A percentile compares a stretch with the other conserved stretches of the same genome.
These are phyloP conservation scores for Pimpla rufipes DNA, from an alignment of 2,888 invertebrate species.

Conservation along the genomic window DNA sequence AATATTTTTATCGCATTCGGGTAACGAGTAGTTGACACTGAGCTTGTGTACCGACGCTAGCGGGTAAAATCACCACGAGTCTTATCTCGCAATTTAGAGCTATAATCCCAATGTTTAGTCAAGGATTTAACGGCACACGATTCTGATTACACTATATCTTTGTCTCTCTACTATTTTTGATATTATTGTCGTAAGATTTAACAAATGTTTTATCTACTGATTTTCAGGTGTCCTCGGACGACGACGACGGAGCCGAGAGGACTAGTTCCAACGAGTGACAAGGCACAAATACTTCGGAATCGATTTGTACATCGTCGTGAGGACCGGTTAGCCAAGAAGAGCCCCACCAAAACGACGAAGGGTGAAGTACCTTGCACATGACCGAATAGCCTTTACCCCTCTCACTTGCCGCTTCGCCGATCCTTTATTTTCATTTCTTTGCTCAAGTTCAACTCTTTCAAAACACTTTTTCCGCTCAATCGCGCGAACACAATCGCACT, in stretches of 20 bases:
- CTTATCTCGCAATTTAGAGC: background rate
- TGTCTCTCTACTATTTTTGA: background rate
- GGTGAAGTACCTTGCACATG: conserved; percentile 43
- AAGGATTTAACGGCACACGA: background rate
- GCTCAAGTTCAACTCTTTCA: conserved; percentile 14
- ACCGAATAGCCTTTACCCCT: conserved; percentile 46
- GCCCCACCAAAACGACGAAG: conserved; percentile 18
- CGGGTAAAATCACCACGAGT: background rate
- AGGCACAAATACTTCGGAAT: conserved; percentile 39
- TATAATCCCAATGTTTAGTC: background rate
- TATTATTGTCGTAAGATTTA: background rate
- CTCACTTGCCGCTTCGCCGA: conserved; percentile 35
- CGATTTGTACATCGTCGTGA: conserved; percentile 50
- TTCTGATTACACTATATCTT: background rate
- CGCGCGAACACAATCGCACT: conserved; percentile 21
- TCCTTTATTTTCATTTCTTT: conserved; percentile 38
- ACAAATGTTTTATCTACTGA: background rate
- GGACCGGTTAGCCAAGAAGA: background rate
- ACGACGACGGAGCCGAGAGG: background rate
- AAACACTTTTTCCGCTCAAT: conserved; percentile 36
- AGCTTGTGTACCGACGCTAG: background rate
- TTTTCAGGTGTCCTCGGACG: conserved; percentile 10
- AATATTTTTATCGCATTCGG: conserved; percentile 19
- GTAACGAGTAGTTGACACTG: background rate
- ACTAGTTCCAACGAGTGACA: conserved; percentile 21